Conservation (phyloP, 2,888 invertebrate genomes). For the Heteromyza rotundicornis region DNA sequence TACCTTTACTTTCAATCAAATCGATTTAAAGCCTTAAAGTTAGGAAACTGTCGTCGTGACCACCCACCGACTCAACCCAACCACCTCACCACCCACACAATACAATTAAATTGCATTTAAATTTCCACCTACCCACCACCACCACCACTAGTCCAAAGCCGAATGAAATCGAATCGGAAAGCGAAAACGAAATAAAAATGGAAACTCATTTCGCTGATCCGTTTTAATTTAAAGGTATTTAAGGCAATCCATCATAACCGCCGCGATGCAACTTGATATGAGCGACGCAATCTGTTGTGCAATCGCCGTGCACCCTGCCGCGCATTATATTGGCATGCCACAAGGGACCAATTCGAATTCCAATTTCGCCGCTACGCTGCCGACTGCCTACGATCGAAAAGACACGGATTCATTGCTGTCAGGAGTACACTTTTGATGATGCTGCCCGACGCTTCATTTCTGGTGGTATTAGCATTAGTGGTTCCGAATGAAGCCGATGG, state of each 20-base stretch:
- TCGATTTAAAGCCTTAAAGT: too few species aligned
- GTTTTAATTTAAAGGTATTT: constrained; percentile 61
- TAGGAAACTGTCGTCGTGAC: too few species aligned
- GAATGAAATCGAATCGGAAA: constrained; percentile 1
- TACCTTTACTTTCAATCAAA: too few species aligned
- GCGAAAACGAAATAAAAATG: constrained; percentile 1
- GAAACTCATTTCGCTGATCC: constrained; percentile 47
- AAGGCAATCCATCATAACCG: constrained; percentile 58
- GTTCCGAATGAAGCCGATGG: constrained; percentile 28
- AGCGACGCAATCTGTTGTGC: constrained; percentile 58
- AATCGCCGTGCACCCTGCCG: constrained; percentile 56
- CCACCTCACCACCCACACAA: constrained; percentile 23
- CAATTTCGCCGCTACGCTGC: constrained; percentile 1
- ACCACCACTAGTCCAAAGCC: not conserved
- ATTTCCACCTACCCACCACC: constrained; percentile 27
- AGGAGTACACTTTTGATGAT: constrained; percentile 1
- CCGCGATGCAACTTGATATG: constrained; percentile 57
- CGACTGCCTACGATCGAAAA: not conserved
- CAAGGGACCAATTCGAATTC: constrained; percentile 62
- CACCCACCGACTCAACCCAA: too few species aligned
- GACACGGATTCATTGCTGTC: too few species aligned
- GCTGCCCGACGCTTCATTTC: constrained; percentile 12
- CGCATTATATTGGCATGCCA: constrained; percentile 62
- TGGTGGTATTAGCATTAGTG: constrained; percentile 50
- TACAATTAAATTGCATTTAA: constrained; percentile 57